Percentiles rank a stretch among this genome's conserved stretches.
These are phyloP conservation scores for Brenthis daphne DNA, from an alignment of 2,888 invertebrate species.

Conservation along the genomic window DNA sequence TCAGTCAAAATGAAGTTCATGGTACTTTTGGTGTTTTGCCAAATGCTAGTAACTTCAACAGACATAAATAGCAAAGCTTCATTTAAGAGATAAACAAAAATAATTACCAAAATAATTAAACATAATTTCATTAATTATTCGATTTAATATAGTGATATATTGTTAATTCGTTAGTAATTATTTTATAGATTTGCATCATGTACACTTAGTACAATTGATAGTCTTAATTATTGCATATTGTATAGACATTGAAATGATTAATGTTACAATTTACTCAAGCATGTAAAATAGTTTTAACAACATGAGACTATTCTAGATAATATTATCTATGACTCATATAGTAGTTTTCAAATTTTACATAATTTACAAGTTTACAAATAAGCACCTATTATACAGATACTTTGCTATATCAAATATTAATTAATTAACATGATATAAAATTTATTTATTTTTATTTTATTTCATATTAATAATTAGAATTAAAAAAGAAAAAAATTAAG, in stretches of 20 bases:
- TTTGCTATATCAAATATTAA: too few relatives aligned
- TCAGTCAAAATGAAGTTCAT: constrained; percentile 43
- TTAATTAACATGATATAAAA: too few relatives aligned
- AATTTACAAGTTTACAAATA: neutral
- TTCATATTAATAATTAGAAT: too few relatives aligned
- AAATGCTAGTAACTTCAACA: constrained; percentile 43
- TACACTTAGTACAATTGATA: too few relatives aligned
- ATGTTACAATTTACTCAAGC: too few relatives aligned
- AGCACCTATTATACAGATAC: neutral
- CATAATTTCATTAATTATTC: neutral
- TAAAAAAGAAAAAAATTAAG: too few relatives aligned
- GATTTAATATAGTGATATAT: neutral
- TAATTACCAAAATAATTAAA: neutral
- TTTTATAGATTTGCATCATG: neutral
- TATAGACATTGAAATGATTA: too few relatives aligned
- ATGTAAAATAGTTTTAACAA: neutral
- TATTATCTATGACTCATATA: neutral
- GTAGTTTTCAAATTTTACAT: neutral
- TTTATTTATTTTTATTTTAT: too few relatives aligned
- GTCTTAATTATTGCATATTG: too few relatives aligned
- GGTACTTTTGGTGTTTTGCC: constrained; percentile 53
- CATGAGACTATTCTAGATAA: neutral
- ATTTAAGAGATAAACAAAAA: constrained; percentile 19
- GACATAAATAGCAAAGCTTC: constrained; percentile 40
- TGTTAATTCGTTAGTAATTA: neutral